Percentiles rank a stretch among this genome's conserved stretches.
Evolutionary conservation across 2,113 vertebrate genomes (phyloP).

Genomic region (Megalops atlanticus): DNA sequence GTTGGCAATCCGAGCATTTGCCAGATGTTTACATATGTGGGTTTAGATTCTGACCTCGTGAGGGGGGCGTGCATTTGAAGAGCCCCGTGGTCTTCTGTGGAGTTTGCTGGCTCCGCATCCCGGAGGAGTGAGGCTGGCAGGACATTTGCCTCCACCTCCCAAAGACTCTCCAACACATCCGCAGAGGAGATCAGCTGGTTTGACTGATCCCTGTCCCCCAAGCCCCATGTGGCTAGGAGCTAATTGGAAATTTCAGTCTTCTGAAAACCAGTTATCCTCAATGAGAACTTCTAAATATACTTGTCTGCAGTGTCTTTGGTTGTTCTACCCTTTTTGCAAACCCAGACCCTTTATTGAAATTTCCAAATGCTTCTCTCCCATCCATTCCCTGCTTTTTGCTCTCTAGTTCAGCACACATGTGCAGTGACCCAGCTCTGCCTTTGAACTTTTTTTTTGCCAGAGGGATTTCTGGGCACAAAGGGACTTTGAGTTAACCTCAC

Average conservation of each 20-base stretch:
- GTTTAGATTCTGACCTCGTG: conserved; percentile 61
- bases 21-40: conserved; percentile 74
- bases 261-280: conserved; percentile 69
- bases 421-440: conserved; percentile 32
- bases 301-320: conserved; percentile 21
- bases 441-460: conserved; percentile 36
- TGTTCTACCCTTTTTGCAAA: conserved; percentile 39
- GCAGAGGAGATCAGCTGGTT: conserved; percentile 57
- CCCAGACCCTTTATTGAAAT: conserved; percentile 19
- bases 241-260: conserved; percentile 70
- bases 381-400: not conserved
- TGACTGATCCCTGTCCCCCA: conserved; percentile 41
- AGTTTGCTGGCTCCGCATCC: not conserved
- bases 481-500: conserved; percentile 16
- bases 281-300: conserved; percentile 67
- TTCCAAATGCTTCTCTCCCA: not conserved
- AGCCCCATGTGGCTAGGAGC: conserved; percentile 51
- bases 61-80: conserved; percentile 33
- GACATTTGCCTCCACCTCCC: too few relatives aligned
- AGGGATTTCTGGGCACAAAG: conserved; percentile 32
- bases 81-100: conserved; percentile 48
- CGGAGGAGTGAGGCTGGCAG: too few relatives aligned
- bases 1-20: conserved; percentile 63
- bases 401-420: conserved; percentile 35
- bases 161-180: conserved; percentile 37